A percentile compares a stretch with the other conserved stretches of the same genome.
These are phyloP conservation scores for Hypomecis atomaria DNA, from an alignment of 2,888 invertebrate genomes.

Conservation along the genomic window DNA sequence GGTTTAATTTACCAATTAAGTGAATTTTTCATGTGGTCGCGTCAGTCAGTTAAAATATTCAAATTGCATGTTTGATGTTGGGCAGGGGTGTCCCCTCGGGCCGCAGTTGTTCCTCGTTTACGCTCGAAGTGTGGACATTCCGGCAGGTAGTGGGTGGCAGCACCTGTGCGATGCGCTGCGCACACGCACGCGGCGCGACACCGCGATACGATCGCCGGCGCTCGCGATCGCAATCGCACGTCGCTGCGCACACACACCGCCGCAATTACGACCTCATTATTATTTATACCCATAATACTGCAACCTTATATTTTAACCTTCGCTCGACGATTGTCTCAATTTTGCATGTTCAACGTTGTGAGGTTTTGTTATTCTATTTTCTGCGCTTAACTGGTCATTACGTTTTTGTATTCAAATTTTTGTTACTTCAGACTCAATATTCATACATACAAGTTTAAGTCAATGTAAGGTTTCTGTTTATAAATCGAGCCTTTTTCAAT, in stretches of 20 bases:
- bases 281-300: constrained; percentile 19
- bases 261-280: constrained; percentile 28
- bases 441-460: neutral
- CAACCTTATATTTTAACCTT: constrained; percentile 16
- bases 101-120: constrained; percentile 7
- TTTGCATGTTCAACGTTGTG: constrained; percentile 35
- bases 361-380: constrained; percentile 9
- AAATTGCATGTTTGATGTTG: constrained; percentile 3
- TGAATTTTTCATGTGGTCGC: neutral
- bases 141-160: constrained; percentile 11
- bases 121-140: constrained; percentile 14
- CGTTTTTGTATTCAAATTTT: neutral
- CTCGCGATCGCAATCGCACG: constrained; percentile 22
- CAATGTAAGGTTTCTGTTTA: neutral
- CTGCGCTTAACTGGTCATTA: neutral
- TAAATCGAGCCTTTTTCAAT: neutral
- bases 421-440: neutral
- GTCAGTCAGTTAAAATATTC: neutral
- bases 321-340: constrained; percentile 35
- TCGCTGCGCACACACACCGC: constrained; percentile 15
- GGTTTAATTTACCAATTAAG: neutral
- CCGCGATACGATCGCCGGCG: constrained; percentile 14
- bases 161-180: constrained; percentile 20
- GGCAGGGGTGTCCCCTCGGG: neutral
- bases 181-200: constrained; percentile 17